phyloP scores from a whole-genome alignment of 2,113 vertebrate genomes.

The Vidua chalybeata region DNA sequence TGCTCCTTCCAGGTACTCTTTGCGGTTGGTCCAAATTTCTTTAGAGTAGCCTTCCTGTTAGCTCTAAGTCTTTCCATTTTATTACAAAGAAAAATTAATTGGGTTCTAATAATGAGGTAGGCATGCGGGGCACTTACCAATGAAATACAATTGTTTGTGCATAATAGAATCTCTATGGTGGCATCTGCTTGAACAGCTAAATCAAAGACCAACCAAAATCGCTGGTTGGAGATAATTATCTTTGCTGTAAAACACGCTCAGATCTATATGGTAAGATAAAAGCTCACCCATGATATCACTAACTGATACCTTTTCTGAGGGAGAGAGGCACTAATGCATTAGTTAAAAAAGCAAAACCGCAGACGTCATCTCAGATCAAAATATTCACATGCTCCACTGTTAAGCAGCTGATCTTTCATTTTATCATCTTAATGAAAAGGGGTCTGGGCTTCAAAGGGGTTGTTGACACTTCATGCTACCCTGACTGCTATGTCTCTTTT shows the following conservation, averaged over 20 bases:
- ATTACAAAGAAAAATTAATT: slow-evolving; percentile 68
- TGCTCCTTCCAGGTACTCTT: slow-evolving; percentile 43
- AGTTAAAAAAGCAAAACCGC: background rate
- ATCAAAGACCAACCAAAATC: slow-evolving; percentile 65
- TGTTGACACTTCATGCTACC: slow-evolving; percentile 1
- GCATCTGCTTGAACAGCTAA: slow-evolving; percentile 67
- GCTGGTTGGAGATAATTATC: slow-evolving; percentile 59
- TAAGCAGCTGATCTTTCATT: slow-evolving; percentile 18
- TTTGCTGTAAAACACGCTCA: slow-evolving; percentile 48
- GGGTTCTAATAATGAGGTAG: slow-evolving; percentile 60
- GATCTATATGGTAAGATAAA: slow-evolving; percentile 49
- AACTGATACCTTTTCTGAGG: background rate
- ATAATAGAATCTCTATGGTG: slow-evolving; percentile 64
- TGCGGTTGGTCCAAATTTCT: slow-evolving; percentile 62
- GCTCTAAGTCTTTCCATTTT: slow-evolving; percentile 51
- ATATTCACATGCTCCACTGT: background rate
- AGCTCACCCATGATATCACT: slow-evolving; percentile 46
- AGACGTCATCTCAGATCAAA: background rate
- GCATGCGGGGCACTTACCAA: slow-evolving; percentile 59
- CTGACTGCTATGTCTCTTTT: background rate
- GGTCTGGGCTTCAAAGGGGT: slow-evolving; percentile 18
- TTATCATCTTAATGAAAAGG: slow-evolving; percentile 16
- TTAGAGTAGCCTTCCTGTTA: slow-evolving; percentile 51
- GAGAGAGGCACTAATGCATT: background rate
- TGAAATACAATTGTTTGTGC: slow-evolving; percentile 67